Base-by-base conservation (phyloP, 2,113 vertebrate species). In the Sterna hirundo region DNA sequence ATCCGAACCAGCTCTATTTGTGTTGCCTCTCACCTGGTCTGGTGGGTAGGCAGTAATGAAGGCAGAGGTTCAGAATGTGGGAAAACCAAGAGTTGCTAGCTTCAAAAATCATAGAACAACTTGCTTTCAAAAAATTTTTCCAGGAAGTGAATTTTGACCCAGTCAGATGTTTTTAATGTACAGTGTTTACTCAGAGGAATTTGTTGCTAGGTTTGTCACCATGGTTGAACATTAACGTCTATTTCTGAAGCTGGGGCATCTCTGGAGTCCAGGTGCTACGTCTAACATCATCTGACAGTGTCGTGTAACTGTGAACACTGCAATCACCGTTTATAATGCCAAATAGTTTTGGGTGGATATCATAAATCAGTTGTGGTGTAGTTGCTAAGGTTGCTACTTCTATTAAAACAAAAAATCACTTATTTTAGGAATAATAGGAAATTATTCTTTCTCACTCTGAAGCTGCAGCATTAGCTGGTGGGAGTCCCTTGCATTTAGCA, bases 91-190 rank as follows among this genome's bases (percentile, higher is more conserved):
- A 60, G 10, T 10, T 90, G 38, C 57, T 40, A 11, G 15, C 18
- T 49, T 85, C 10, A 46, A 5, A 64, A 66, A 23, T 22, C 17
- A 4, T 8, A 11, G 25, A 34, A 29, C 30, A 66, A 15, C 17
- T 75, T 78, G 13, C 4, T 68, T 81, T 70, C 27, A 52, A 11
- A 55, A 69, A 26, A 11, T 11, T 19, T 88, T 54, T 72, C 17
- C 21, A 13, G 11, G 25, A 34, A 69, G 52, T 34, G 57, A 75
- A 7, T 69, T 94, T 64, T 65, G 62, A 34, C 40, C 21, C 3
- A 21, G 16, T 0, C 0, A 15, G 21, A 6, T 26, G n/a, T 81
- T 82, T 79, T 70, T 75, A 6, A 7, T 12, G 12, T 27, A 0
- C 0, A 0, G 5, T 26, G 40, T 49, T 87, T 78, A 3, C 5